Evolutionary conservation across 2,797 vertebrate genomes (phyloP).

Genomic region (Salarias fasciatus): DNA sequence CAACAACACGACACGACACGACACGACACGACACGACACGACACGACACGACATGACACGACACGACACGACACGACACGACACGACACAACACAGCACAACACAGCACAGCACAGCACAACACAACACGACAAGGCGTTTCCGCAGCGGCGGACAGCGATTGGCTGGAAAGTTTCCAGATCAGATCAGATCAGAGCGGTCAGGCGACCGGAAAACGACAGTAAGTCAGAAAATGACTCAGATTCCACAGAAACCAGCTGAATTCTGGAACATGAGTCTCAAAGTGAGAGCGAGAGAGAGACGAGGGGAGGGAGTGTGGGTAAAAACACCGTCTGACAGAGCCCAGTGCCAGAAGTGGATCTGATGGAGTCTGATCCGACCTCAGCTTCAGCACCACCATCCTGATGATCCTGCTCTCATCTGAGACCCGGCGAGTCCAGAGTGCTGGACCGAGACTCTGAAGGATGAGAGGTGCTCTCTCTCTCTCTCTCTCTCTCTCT

Average conservation of each 20-base stretch:
- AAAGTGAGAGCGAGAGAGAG: neutral
- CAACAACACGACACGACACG: too few relatives aligned
- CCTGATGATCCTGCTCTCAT: too few relatives aligned
- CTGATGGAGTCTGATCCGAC: too few relatives aligned
- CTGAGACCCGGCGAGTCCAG: neutral
- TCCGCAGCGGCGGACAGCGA: conserved; percentile 26
- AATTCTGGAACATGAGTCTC: neutral
- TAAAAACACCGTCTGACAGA: too few relatives aligned
- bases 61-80: too few relatives aligned
- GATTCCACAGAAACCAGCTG: neutral
- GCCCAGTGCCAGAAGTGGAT: too few relatives aligned
- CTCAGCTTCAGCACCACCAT: too few relatives aligned
- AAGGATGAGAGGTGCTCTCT: neutral
- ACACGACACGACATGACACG: too few relatives aligned
- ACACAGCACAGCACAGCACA: too few relatives aligned
- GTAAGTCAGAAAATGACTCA: conserved; percentile 11
- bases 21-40: too few relatives aligned
- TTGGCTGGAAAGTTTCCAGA: conserved; percentile 10
- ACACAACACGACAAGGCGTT: conserved; percentile 42
- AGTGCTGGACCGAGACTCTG: conserved; percentile 1
- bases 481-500: neutral
- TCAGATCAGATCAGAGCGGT: conserved; percentile 19
- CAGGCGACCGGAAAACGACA: conserved; percentile 4
- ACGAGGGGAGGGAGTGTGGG: too few relatives aligned
- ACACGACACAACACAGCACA: too few relatives aligned